Percentiles rank a stretch among this genome's conserved stretches.
phyloP scores from a whole-genome alignment of 1,140 invertebrate genomes.

The Plodia interpunctella region DNA sequence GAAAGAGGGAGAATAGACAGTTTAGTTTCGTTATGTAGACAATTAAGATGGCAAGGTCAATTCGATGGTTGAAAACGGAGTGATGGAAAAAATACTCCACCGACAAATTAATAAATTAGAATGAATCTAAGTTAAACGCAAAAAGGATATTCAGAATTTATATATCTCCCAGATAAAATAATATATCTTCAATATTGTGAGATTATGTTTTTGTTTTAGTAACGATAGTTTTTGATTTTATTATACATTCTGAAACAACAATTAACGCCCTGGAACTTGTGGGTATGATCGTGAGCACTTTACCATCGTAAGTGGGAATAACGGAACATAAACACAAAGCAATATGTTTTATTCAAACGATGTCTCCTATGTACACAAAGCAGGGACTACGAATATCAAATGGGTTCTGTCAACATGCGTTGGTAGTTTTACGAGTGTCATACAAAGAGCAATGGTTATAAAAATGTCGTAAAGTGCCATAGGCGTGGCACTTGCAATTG shows the following conservation, averaged over 20 bases:
- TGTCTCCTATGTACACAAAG: not conserved
- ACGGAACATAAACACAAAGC: not conserved
- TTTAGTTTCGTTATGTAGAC: not conserved
- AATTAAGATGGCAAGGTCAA: too few species aligned
- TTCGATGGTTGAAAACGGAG: too few species aligned
- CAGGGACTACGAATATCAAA: conserved; percentile 12
- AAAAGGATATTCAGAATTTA: too few species aligned
- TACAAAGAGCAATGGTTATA: not conserved
- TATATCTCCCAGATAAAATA: too few species aligned
- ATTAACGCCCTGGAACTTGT: not conserved
- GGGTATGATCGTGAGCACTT: not conserved
- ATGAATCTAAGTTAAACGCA: too few species aligned
- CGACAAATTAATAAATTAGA: too few species aligned
- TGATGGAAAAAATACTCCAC: too few species aligned
- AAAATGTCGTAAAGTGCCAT: not conserved
- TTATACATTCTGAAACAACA: too few species aligned
- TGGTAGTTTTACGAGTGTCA: conserved; percentile 1
- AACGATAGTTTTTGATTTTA: too few species aligned
- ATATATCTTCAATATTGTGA: too few species aligned
- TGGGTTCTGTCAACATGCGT: not conserved
- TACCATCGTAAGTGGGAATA: not conserved
- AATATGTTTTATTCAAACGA: not conserved
- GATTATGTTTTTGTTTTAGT: too few species aligned
- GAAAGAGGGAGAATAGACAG: conserved; percentile 31
- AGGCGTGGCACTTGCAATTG: not conserved